These are phyloP conservation scores for Meta bourneti DNA, from an alignment of 2,888 invertebrate species.

Conservation along the genomic window DNA sequence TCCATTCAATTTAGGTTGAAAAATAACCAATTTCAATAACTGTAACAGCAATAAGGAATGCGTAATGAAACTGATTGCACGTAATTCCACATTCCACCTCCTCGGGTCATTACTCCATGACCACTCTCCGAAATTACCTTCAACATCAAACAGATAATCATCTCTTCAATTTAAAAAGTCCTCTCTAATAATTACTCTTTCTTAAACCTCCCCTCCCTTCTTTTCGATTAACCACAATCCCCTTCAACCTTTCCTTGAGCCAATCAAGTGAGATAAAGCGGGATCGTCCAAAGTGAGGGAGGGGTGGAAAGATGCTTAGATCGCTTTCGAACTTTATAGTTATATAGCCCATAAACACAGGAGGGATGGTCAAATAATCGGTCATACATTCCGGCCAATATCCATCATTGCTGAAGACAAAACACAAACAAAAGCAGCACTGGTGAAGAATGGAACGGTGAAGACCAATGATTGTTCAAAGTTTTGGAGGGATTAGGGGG, in stretches of 20 bases:
- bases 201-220: constrained; percentile 15
- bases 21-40: not conserved
- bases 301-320: constrained; percentile 15
- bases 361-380: constrained; percentile 68
- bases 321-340: constrained; percentile 33
- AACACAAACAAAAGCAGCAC: constrained; percentile 3
- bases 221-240: constrained; percentile 15
- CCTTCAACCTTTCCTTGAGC: constrained; percentile 2
- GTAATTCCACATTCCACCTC: not conserved
- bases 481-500: constrained; percentile 52
- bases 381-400: constrained; percentile 47
- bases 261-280: constrained; percentile 53
- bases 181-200: constrained; percentile 33
- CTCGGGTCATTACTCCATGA: not conserved
- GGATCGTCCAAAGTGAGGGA: not conserved
- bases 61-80: not conserved
- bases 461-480: constrained; percentile 69
- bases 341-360: constrained; percentile 61
- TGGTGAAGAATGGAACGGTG: constrained; percentile 37
- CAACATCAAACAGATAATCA: not conserved
- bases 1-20: too few species aligned
- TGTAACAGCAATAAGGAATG: not conserved
- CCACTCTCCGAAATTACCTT: not conserved
- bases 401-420: constrained; percentile 44
- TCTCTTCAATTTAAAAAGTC: not conserved